Evolutionary conservation across 2,797 vertebrate species (phyloP).

Genomic region (Sebastes steindachneri): DNA sequence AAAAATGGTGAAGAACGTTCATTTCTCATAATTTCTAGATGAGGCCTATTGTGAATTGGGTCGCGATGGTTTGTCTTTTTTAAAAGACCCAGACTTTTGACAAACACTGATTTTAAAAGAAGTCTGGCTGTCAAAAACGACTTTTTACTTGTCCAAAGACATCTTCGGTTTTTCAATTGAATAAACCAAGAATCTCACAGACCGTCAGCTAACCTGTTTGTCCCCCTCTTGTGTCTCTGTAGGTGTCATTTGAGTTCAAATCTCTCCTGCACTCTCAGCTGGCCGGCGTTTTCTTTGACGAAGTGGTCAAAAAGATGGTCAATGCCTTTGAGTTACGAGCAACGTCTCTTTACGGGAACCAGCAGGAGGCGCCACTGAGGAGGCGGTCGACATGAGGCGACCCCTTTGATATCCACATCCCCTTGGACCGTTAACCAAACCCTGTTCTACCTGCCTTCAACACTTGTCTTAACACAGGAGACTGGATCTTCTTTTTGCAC

Average conservation of each 20-base stretch:
- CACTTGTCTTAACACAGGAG: conserved; percentile 8
- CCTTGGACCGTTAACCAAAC: background rate
- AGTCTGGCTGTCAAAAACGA: too few relatives aligned
- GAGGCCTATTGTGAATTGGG: too few relatives aligned
- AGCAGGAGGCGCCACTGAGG: conserved; percentile 23
- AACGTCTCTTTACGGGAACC: conserved; percentile 64
- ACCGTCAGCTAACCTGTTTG: background rate
- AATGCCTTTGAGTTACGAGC: conserved; percentile 82
- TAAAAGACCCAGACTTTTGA: too few relatives aligned
- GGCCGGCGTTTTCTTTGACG: conserved; percentile 81
- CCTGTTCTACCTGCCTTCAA: background rate
- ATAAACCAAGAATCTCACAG: background rate
- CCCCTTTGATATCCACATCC: background rate
- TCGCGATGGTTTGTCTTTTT: too few relatives aligned
- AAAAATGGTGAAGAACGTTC: too few relatives aligned
- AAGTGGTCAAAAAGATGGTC: conserved; percentile 88
- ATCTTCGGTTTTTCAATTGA: background rate
- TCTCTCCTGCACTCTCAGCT: conserved; percentile 86
- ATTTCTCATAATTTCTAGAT: too few relatives aligned
- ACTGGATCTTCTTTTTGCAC: conserved; percentile 45
- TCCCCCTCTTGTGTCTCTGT: background rate
- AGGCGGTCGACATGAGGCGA: conserved; percentile 28
- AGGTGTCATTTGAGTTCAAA: conserved; percentile 89
- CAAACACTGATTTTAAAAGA: too few relatives aligned
- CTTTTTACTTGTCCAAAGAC: too few relatives aligned